Percentiles rank a stretch among this genome's conserved stretches.
Conservation (phyloP, 2,113 vertebrate species). For the Embiotoca jacksoni region DNA sequence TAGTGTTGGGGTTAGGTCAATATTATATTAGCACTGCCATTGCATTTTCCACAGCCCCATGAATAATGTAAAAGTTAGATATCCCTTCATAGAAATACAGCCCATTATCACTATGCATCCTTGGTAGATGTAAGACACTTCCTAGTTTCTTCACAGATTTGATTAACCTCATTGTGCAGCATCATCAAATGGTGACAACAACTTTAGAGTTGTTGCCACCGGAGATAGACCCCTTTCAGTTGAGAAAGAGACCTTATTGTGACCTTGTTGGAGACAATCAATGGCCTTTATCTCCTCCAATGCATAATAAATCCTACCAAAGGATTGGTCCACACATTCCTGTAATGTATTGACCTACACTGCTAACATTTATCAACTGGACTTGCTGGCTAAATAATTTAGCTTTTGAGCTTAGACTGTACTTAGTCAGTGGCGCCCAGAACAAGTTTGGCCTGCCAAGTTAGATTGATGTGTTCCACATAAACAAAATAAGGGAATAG, state of each 20-base stretch:
- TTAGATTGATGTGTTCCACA: slow-evolving; percentile 75
- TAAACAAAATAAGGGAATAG: slow-evolving; percentile 47
- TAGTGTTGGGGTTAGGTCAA: slow-evolving; percentile 80
- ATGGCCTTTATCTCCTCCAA: slow-evolving; percentile 85
- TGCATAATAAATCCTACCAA: slow-evolving; percentile 84
- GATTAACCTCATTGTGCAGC: slow-evolving; percentile 73
- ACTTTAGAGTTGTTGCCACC: slow-evolving; percentile 72
- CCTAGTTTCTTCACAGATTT: slow-evolving; percentile 72
- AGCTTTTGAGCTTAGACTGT: slow-evolving; percentile 78
- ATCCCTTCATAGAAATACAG: slow-evolving; percentile 79
- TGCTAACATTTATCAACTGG: slow-evolving; percentile 84
- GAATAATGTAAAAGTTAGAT: slow-evolving; percentile 82
- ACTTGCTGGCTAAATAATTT: slow-evolving; percentile 86
- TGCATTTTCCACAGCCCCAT: slow-evolving; percentile 78
- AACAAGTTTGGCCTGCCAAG: slow-evolving; percentile 65
- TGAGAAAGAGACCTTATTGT: slow-evolving; percentile 76
- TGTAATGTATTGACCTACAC: slow-evolving; percentile 83
- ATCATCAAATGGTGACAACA: slow-evolving; percentile 63
- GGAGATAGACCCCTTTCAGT: slow-evolving; percentile 72
- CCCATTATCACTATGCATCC: slow-evolving; percentile 75
- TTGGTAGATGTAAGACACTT: slow-evolving; percentile 68
- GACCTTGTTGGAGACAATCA: slow-evolving; percentile 85
- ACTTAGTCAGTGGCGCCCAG: slow-evolving; percentile 77
- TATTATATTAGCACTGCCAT: slow-evolving; percentile 83
- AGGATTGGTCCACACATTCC: slow-evolving; percentile 79